Evolutionary conservation across 2,888 invertebrate genomes (phyloP).

Genomic region (Poecilobothrus nobilitatus): DNA sequence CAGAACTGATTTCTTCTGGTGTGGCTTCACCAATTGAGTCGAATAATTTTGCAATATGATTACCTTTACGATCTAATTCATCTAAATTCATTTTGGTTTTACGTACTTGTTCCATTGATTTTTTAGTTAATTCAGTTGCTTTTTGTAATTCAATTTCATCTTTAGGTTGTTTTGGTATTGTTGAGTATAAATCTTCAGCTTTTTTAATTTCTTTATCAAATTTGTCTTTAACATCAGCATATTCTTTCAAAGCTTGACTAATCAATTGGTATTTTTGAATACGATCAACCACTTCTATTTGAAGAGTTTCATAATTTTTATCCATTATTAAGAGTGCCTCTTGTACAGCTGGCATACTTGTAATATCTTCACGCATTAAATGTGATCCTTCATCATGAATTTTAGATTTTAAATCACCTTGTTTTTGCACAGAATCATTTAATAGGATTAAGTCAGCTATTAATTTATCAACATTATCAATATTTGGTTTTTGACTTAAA

Average conservation of each 20-base stretch:
- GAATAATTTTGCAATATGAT: constrained; percentile 42
- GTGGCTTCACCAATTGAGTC: constrained; percentile 47
- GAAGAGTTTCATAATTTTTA: constrained; percentile 70
- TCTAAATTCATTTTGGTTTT: constrained; percentile 68
- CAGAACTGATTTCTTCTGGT: constrained; percentile 42
- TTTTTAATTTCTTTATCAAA: constrained; percentile 62
- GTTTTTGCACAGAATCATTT: constrained; percentile 51
- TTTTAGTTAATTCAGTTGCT: constrained; percentile 65
- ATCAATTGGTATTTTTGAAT: constrained; percentile 65
- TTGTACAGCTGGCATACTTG: constrained; percentile 71
- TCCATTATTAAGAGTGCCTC: constrained; percentile 69
- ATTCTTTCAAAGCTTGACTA: constrained; percentile 64
- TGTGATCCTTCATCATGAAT: constrained; percentile 71
- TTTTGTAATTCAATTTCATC: constrained; percentile 65
- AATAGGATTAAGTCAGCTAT: constrained; percentile 47
- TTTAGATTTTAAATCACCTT: constrained; percentile 56
- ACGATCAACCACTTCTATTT: constrained; percentile 63
- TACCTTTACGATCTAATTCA: constrained; percentile 65
- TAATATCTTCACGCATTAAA: constrained; percentile 72
- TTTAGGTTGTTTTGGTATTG: constrained; percentile 57
- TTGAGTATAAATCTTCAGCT: constrained; percentile 56
- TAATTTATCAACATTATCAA: constrained; percentile 42
- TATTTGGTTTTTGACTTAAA: constrained; percentile 33
- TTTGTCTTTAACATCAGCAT: constrained; percentile 62
- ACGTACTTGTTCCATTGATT: constrained; percentile 63